phyloP scores from a whole-genome alignment of 1,140 invertebrate species.

The Helicoverpa zea region DNA sequence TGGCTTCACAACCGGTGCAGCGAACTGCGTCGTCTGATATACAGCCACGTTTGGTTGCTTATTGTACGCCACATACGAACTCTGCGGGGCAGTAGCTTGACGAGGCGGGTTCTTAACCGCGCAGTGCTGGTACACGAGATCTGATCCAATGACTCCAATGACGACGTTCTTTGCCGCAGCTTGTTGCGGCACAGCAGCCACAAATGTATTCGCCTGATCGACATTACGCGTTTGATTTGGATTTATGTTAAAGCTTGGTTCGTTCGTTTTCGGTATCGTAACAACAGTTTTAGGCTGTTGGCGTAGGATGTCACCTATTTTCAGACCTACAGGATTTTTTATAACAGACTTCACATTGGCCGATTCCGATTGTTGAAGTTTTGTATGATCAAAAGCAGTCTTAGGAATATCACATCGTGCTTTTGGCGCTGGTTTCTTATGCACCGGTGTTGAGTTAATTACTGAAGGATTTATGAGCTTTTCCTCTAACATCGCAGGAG shows the following conservation, averaged over 20 bases:
- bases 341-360: background rate
- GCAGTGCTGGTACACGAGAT: constrained; percentile 64
- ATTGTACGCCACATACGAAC: constrained; percentile 59
- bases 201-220: constrained; percentile 37
- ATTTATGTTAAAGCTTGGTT: background rate
- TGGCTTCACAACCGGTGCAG: constrained; percentile 60
- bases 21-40: constrained; percentile 62
- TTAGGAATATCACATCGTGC: background rate
- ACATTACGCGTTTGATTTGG: background rate
- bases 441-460: background rate
- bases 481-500: background rate
- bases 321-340: background rate
- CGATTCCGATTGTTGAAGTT: constrained; percentile 9
- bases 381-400: background rate
- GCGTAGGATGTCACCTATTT: background rate
- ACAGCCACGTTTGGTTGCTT: constrained; percentile 62
- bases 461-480: background rate
- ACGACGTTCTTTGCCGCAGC: constrained; percentile 62
- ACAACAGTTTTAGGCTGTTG: constrained; percentile 15
- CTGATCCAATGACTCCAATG: constrained; percentile 58
- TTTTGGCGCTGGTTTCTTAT: background rate
- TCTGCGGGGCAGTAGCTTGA: constrained; percentile 17
- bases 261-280: background rate
- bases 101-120: constrained; percentile 41
- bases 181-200: constrained; percentile 50